These are phyloP conservation scores for Drosophila siamana DNA, from an alignment of 2,888 invertebrate genomes.

Conservation along the genomic window DNA sequence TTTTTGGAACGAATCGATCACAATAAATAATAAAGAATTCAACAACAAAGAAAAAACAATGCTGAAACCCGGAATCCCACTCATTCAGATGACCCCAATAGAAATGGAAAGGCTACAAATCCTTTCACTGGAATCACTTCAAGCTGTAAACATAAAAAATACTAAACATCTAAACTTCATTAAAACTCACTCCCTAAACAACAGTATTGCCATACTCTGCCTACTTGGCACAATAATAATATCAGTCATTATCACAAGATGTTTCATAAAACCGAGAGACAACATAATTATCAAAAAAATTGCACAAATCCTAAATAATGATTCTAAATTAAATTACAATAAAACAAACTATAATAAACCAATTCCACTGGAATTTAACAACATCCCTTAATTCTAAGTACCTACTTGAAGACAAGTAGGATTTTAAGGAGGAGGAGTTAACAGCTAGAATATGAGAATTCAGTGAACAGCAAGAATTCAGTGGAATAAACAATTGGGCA, in stretches of 20 bases:
- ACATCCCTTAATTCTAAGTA: slow-evolving; percentile 2
- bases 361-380: slow-evolving; percentile 4
- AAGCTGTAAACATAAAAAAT: background rate
- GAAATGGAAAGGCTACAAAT: background rate
- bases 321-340: background rate
- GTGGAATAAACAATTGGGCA: background rate
- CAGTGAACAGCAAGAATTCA: too few species aligned
- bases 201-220: background rate
- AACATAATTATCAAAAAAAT: background rate
- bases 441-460: background rate
- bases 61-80: background rate
- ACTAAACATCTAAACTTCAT: background rate
- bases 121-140: background rate
- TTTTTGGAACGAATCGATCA: slow-evolving; percentile 16
- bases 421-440: slow-evolving; percentile 1
- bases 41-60: slow-evolving; percentile 9
- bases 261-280: background rate
- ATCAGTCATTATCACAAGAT: background rate
- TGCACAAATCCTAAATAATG: background rate
- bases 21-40: slow-evolving; percentile 7
- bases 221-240: background rate
- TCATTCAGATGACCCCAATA: slow-evolving; percentile 10
- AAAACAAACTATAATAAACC: background rate
- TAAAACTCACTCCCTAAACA: background rate
- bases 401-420: slow-evolving; percentile 6